Conservation (phyloP, 2,797 vertebrate genomes). For the Alca torda region DNA sequence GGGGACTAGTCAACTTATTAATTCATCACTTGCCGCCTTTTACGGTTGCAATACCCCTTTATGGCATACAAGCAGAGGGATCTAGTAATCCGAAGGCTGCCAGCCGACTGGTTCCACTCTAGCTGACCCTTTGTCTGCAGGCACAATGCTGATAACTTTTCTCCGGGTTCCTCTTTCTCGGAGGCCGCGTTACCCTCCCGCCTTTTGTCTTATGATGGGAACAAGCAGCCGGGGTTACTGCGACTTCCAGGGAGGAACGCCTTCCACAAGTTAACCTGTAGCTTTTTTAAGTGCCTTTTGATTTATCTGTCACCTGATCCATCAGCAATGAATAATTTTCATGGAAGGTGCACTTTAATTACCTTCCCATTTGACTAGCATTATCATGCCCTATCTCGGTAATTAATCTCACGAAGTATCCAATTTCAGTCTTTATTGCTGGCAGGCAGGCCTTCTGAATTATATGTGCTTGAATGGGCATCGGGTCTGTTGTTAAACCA, state of each 20-base stretch:
- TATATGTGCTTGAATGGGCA: constrained; percentile 87
- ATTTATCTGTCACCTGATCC: constrained; percentile 98
- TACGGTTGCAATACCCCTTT: constrained; percentile 77
- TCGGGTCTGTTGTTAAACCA: constrained; percentile 82
- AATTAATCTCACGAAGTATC: constrained; percentile 99
- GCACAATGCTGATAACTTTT: constrained; percentile 83
- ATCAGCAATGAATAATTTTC: constrained; percentile 99
- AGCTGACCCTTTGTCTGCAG: constrained; percentile 83
- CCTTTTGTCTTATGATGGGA: constrained; percentile 74
- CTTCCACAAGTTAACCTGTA: constrained; percentile 92
- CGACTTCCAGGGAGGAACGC: constrained; percentile 79
- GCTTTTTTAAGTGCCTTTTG: constrained; percentile 90
- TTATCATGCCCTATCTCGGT: constrained; percentile 96
- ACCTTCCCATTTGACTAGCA: constrained; percentile 99
- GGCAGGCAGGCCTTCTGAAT: constrained; percentile 91
- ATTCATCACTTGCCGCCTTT: constrained; percentile 83
- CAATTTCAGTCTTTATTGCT: constrained; percentile 97
- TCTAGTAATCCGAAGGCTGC: constrained; percentile 80
- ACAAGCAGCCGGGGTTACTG: constrained; percentile 78
- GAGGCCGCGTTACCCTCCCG: constrained; percentile 38
- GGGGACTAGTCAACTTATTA: constrained; percentile 87
- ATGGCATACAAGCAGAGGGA: constrained; percentile 79
- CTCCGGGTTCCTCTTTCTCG: constrained; percentile 60
- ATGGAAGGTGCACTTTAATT: constrained; percentile 99
- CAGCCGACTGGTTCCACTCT: constrained; percentile 82